Percentiles rank a stretch among this genome's conserved stretches.
phyloP scores from a whole-genome alignment of 2,113 vertebrate genomes.

The Dasyprocta punctata region DNA sequence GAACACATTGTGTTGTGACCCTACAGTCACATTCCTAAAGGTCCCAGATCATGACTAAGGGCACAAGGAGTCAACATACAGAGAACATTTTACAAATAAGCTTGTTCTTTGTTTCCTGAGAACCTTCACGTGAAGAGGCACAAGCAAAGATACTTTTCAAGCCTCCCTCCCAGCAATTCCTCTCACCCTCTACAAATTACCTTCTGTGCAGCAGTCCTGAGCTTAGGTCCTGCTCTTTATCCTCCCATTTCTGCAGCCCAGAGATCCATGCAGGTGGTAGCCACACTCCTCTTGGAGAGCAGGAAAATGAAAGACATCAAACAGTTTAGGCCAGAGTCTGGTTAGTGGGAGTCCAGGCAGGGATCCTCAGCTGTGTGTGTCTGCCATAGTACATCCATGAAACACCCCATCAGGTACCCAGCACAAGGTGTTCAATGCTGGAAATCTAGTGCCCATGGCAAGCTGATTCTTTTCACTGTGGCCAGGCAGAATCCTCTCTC shows the following conservation, averaged over 20 bases:
- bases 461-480: background rate
- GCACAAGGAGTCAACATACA: accelerated
- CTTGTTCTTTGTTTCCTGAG: background rate
- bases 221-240: background rate
- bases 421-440: accelerated
- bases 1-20: background rate
- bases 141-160: background rate
- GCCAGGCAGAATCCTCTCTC: background rate
- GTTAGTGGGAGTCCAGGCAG: background rate
- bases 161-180: accelerated
- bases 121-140: background rate
- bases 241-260: background rate
- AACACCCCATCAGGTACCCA: accelerated
- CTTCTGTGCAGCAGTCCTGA: background rate
- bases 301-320: background rate
- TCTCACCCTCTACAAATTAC: background rate
- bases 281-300: background rate
- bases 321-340: background rate
- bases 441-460: background rate
- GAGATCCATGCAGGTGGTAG: background rate
- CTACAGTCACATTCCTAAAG: background rate
- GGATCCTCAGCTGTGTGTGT: too few species aligned
- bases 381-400: accelerated
- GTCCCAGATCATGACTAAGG: background rate
- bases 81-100: background rate